Evolutionary conservation across 2,113 vertebrate species (phyloP).

Genomic region (Zapornia atra): DNA sequence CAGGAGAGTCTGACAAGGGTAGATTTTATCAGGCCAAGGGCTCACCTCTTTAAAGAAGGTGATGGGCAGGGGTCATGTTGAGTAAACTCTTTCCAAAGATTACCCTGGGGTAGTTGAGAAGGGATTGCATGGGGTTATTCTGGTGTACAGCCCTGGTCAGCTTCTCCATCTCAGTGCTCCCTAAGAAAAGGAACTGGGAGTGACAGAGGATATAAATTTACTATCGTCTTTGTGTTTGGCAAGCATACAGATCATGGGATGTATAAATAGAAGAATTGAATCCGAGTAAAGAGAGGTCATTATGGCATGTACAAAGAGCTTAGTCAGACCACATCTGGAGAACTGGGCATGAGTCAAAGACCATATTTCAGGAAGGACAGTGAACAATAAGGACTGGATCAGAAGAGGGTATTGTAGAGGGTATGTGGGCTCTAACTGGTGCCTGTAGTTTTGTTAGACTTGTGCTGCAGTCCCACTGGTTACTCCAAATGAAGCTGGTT

Average conservation of each 20-base stretch:
- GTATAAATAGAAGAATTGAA: conserved; percentile 66
- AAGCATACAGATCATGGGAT: conserved; percentile 20
- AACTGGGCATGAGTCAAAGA: conserved; percentile 53
- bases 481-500: neutral
- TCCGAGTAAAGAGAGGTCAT: conserved; percentile 20
- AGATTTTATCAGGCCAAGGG: neutral
- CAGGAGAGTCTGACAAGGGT: neutral
- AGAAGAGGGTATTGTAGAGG: conserved; percentile 37
- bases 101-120: neutral
- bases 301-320: conserved; percentile 61
- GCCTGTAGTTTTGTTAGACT: neutral
- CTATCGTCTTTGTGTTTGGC: conserved; percentile 43
- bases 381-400: conserved; percentile 39
- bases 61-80: neutral
- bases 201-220: conserved; percentile 43
- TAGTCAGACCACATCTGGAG: conserved; percentile 65
- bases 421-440: neutral
- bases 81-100: neutral
- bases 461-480: neutral
- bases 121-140: neutral
- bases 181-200: conserved; percentile 37
- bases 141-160: neutral
- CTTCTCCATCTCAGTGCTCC: neutral
- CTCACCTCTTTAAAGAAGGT: neutral
- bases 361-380: conserved; percentile 61